Evolutionary conservation across 2,797 vertebrate genomes (phyloP).

Genomic region (Karalla daura): DNA sequence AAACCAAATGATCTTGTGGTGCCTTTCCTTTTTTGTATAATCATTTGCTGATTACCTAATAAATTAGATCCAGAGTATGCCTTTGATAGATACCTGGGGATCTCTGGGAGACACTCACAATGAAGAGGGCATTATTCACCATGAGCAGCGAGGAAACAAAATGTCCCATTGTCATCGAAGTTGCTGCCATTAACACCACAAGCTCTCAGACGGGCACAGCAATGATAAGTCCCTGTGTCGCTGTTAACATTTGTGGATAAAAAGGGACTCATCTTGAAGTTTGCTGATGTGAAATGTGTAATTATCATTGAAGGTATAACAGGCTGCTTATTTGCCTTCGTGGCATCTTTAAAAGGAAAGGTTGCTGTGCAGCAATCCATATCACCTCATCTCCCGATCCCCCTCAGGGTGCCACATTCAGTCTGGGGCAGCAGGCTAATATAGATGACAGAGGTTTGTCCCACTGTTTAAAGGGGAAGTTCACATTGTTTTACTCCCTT

Average conservation of each 20-base stretch:
- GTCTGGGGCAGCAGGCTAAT: slow-evolving; percentile 61
- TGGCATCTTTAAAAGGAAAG: slow-evolving; percentile 68
- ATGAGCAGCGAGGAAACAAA: slow-evolving; percentile 54
- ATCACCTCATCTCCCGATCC: slow-evolving; percentile 71
- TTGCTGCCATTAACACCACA: slow-evolving; percentile 45
- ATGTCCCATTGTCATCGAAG: slow-evolving; percentile 50
- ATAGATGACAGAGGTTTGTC: slow-evolving; percentile 64
- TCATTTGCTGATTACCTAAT: slow-evolving; percentile 63
- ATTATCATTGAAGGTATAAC: slow-evolving; percentile 81
- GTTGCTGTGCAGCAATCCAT: slow-evolving; percentile 77
- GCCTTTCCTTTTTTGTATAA: slow-evolving; percentile 1
- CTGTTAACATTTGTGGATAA: slow-evolving; percentile 69
- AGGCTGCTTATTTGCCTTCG: slow-evolving; percentile 74
- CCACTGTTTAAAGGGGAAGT: slow-evolving; percentile 39
- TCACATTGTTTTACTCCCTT: too few species aligned
- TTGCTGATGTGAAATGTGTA: slow-evolving; percentile 75
- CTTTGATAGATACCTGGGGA: slow-evolving; percentile 69
- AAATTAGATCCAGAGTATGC: slow-evolving; percentile 63
- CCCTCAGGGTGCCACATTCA: slow-evolving; percentile 59
- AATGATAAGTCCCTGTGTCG: slow-evolving; percentile 59
- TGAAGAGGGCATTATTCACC: slow-evolving; percentile 59
- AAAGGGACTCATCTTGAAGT: slow-evolving; percentile 65
- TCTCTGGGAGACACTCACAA: slow-evolving; percentile 51
- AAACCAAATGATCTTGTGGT: slow-evolving; percentile 37
- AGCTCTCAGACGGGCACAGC: slow-evolving; percentile 47